Percentiles rank a stretch among this genome's conserved stretches.
Evolutionary conservation across 2,113 vertebrate genomes (phyloP).

Genomic region (Phrynosoma blainvillii): DNA sequence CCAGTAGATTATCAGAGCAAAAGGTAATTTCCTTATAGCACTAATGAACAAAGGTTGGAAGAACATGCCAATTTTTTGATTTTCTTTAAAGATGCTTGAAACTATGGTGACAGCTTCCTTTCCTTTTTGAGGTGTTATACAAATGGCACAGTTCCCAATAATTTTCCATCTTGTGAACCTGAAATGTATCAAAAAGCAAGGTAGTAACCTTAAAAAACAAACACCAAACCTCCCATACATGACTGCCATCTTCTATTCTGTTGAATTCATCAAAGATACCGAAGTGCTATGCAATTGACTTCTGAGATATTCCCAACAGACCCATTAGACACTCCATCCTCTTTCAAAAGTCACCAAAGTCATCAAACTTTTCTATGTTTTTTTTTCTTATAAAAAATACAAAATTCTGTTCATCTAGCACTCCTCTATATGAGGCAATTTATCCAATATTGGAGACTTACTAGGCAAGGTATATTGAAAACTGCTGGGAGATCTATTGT

Average conservation of each 20-base stretch:
- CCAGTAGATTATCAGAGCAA: background rate
- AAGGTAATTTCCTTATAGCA: background rate
- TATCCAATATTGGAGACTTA: conserved; percentile 33
- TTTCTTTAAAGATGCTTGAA: conserved; percentile 2
- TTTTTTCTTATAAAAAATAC: conserved; percentile 14
- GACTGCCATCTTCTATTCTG: conserved; percentile 42
- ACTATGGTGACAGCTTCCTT: fast-evolving
- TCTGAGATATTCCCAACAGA: conserved; percentile 45
- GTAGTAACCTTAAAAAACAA: conserved; percentile 20
- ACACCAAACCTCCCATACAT: background rate
- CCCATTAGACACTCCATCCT: conserved; percentile 53
- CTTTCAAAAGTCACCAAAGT: conserved; percentile 61
- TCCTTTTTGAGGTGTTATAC: background rate
- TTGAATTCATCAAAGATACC: conserved; percentile 32
- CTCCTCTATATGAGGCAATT: conserved; percentile 37
- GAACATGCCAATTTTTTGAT: background rate
- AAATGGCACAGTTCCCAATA: background rate
- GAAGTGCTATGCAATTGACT: conserved; percentile 34
- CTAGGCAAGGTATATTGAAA: background rate
- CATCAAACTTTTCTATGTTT: conserved; percentile 54
- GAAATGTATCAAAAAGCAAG: background rate
- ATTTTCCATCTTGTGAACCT: background rate
- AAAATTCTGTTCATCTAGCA: conserved; percentile 48
- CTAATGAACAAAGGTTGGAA: background rate
- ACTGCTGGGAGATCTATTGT: background rate